Evolutionary conservation across 2,113 vertebrate genomes (phyloP).

Genomic region (Crocuta crocuta): DNA sequence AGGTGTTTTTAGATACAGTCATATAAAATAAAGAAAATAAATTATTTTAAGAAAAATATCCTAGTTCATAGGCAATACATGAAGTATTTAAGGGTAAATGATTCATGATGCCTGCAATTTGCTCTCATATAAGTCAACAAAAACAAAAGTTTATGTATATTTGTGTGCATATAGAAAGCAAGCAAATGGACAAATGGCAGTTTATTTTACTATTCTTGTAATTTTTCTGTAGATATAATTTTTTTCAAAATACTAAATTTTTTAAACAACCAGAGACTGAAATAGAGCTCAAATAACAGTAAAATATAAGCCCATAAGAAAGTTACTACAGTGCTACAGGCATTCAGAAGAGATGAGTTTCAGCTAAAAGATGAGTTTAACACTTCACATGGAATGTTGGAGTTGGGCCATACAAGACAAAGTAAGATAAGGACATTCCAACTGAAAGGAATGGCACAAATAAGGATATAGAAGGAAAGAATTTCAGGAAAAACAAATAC

Average conservation of each 20-base stretch:
- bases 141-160: neutral
- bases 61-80: neutral
- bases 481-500: neutral
- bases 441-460: neutral
- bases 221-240: neutral
- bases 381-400: neutral
- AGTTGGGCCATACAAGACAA: neutral
- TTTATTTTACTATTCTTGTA: neutral
- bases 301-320: neutral
- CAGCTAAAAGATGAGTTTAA: neutral
- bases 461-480: neutral
- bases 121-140: neutral
- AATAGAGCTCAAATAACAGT: neutral
- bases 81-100: slow-evolving; percentile 26
- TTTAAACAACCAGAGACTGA: neutral
- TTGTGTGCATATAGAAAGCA: neutral
- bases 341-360: neutral
- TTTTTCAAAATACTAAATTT: neutral
- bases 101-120: neutral
- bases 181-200: neutral
- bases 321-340: neutral
- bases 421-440: neutral
- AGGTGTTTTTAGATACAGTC: slow-evolving; percentile 11
- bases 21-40: neutral
- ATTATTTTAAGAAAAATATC: neutral